Evolutionary conservation across 1,140 invertebrate species (phyloP).

Genomic region (Aleiodes sp.): DNA sequence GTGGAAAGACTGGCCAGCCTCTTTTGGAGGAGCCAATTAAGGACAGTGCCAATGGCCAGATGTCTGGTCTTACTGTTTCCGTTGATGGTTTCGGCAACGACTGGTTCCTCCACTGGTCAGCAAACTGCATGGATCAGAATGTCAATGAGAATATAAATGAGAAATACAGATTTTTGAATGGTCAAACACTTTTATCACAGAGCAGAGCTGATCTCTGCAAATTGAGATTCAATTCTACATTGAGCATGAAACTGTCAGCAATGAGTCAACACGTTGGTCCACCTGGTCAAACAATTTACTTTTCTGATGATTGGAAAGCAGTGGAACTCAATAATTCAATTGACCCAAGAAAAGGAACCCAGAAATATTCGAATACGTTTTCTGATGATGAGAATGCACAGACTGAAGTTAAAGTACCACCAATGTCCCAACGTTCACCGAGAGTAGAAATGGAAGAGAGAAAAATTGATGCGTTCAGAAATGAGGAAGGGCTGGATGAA

Average conservation of each 20-base stretch:
- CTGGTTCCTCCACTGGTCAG: constrained; percentile 79
- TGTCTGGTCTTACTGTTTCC: constrained; percentile 73
- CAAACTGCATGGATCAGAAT: constrained; percentile 71
- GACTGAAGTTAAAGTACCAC: constrained; percentile 30
- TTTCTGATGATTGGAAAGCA: constrained; percentile 56
- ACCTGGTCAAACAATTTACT: constrained; percentile 71
- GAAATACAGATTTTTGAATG: constrained; percentile 62
- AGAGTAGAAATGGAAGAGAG: constrained; percentile 18
- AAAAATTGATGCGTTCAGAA: constrained; percentile 23
- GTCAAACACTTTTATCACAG: constrained; percentile 72
- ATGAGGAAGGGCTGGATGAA: constrained; percentile 4
- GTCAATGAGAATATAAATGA: constrained; percentile 60
- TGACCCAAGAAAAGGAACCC: constrained; percentile 56
- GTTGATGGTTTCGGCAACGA: constrained; percentile 75
- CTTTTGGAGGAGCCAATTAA: constrained; percentile 73
- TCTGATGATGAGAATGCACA: constrained; percentile 41
- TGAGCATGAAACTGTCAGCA: constrained; percentile 74
- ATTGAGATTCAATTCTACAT: constrained; percentile 75
- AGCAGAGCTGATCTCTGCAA: constrained; percentile 77
- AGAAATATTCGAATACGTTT: constrained; percentile 53
- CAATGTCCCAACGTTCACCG: neutral
- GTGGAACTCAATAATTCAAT: constrained; percentile 64
- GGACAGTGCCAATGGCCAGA: constrained; percentile 74
- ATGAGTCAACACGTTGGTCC: constrained; percentile 75
- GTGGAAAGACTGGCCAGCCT: constrained; percentile 75